Conservation (phyloP, 2,113 vertebrate species). For the Mesoclemmys tuberculata region DNA sequence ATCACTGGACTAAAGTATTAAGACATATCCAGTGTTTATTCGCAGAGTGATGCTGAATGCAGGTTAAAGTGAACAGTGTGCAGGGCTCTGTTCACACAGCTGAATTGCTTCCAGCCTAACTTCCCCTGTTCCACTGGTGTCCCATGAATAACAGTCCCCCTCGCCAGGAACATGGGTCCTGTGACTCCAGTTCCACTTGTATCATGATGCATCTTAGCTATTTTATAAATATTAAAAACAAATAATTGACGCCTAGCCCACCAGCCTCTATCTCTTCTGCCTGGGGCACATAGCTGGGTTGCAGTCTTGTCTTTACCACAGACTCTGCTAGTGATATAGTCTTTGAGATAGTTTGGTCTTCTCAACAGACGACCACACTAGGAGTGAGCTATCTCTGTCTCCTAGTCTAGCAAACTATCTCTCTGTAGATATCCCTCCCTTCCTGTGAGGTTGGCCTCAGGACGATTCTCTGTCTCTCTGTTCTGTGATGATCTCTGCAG, state of each 20-base stretch:
- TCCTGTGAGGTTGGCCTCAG: no score
- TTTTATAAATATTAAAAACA: neutral
- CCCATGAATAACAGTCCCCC: neutral
- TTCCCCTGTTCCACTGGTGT: neutral
- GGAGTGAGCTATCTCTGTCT: neutral
- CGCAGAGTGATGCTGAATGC: neutral
- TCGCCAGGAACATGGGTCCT: neutral
- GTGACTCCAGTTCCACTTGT: neutral
- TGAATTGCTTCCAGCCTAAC: neutral
- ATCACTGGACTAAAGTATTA: neutral
- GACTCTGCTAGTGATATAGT: neutral
- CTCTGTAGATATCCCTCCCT: no score
- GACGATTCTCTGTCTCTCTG: no score
- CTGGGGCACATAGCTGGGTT: neutral
- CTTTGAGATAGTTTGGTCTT: neutral
- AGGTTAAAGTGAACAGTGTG: neutral
- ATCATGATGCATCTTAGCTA: neutral
- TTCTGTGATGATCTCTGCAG: no score
- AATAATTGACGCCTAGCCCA: neutral
- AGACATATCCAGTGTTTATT: neutral
- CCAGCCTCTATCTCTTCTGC: neutral
- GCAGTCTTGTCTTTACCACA: neutral
- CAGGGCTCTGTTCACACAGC: neutral
- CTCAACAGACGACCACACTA: neutral
- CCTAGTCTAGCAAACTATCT: no score